A percentile compares a stretch with the other conserved stretches of the same genome.
These are phyloP conservation scores for Eonycteris spelaea DNA, from an alignment of 2,113 vertebrate species.

Conservation along the genomic window DNA sequence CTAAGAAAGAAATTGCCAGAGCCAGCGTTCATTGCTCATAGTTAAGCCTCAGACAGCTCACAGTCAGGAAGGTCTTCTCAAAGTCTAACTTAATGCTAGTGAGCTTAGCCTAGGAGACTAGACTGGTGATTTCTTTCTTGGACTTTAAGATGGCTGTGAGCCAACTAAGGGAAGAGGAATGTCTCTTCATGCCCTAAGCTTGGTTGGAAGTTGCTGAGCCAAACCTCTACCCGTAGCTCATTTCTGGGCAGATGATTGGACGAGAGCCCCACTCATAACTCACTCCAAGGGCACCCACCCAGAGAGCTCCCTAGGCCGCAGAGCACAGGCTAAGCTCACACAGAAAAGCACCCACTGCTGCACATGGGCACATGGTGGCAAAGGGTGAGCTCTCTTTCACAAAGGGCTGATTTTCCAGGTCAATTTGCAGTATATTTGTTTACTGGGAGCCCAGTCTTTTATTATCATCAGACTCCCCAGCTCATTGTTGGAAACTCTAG, in stretches of 20 bases:
- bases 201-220: not conserved
- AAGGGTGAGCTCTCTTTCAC: not conserved
- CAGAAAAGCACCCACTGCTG: not conserved
- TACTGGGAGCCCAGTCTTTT: not conserved
- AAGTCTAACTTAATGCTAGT: not conserved
- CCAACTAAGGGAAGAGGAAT: not conserved
- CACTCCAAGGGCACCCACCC: not conserved
- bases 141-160: not conserved
- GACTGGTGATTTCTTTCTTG: not conserved
- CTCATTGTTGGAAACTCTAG: not conserved
- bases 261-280: not conserved
- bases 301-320: not conserved
- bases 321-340: not conserved
- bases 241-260: not conserved
- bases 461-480: not conserved
- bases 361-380: not conserved
- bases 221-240: not conserved
- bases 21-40: rapidly evolving
- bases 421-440: not conserved
- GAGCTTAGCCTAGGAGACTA: not conserved
- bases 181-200: not conserved
- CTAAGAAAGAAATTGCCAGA: not conserved
- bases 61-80: not conserved
- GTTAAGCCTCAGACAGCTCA: not conserved
- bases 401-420: not conserved